Conservation (phyloP, 2,888 invertebrate species). For the Hartigia nigra region DNA sequence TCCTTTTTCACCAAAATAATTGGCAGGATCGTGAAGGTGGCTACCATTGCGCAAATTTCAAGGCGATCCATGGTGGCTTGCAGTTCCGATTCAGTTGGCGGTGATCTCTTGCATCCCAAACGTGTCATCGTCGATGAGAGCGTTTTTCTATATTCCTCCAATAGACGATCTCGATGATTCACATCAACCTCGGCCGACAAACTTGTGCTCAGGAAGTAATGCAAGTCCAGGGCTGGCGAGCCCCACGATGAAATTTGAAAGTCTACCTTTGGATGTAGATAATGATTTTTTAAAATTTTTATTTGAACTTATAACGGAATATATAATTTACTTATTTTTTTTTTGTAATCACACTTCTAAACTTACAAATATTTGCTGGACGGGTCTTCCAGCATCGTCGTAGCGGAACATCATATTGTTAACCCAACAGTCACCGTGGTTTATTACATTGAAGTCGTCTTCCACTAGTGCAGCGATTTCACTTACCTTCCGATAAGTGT, state of each 20-base stretch:
- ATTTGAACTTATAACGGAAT: too few species aligned
- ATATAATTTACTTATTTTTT: too few species aligned
- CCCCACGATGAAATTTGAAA: slow-evolving; percentile 65
- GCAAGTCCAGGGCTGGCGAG: slow-evolving; percentile 66
- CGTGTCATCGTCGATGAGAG: slow-evolving; percentile 44
- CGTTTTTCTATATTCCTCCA: slow-evolving; percentile 45
- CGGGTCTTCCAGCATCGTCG: neutral
- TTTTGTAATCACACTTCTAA: too few species aligned
- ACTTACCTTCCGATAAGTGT: slow-evolving; percentile 24
- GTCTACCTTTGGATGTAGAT: slow-evolving; percentile 60
- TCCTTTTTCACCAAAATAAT: slow-evolving; percentile 45
- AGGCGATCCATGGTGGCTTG: slow-evolving; percentile 34
- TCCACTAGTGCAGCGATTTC: neutral
- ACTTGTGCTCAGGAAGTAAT: slow-evolving; percentile 66
- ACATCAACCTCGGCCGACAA: slow-evolving; percentile 35
- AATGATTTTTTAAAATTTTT: too few species aligned
- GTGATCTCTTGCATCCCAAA: slow-evolving; percentile 45
- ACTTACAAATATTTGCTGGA: neutral
- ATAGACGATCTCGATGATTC: slow-evolving; percentile 34
- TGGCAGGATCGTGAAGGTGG: slow-evolving; percentile 46
- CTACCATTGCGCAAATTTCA: slow-evolving; percentile 39
- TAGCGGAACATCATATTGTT: neutral
- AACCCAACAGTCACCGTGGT: neutral
- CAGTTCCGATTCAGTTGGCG: slow-evolving; percentile 45
- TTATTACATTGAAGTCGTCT: neutral